A percentile compares a stretch with the other conserved stretches of the same genome.
These are phyloP conservation scores for Chlorodrepanis virens DNA, from an alignment of 2,113 vertebrate species.

Conservation along the genomic window DNA sequence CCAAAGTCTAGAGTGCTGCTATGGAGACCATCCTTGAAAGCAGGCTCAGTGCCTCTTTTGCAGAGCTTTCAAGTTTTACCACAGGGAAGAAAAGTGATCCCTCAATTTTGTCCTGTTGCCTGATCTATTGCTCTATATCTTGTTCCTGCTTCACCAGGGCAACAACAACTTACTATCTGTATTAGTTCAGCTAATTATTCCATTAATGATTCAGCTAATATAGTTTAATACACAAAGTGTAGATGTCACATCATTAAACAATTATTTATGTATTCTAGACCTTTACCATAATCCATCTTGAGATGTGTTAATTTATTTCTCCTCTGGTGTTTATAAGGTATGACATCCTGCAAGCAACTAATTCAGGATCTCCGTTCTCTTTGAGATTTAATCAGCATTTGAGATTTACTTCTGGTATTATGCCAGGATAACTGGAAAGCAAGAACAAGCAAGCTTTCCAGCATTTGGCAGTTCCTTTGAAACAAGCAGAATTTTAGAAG, in stretches of 20 bases:
- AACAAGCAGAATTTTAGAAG: neutral
- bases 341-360: conserved; percentile 38
- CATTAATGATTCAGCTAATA: neutral
- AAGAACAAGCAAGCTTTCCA: neutral
- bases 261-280: conserved; percentile 33
- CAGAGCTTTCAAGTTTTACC: neutral
- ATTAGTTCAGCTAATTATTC: conserved; percentile 25
- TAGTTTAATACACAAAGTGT: neutral
- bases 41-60: neutral
- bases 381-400: conserved; percentile 49
- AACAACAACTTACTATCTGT: neutral
- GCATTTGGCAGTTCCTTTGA: neutral
- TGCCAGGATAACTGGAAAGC: conserved; percentile 25
- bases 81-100: neutral
- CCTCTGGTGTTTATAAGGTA: conserved; percentile 31
- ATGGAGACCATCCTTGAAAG: neutral
- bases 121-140: neutral
- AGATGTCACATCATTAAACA: neutral
- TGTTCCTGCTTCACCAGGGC: neutral
- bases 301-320: conserved; percentile 42
- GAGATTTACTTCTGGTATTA: conserved; percentile 13
- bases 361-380: neutral
- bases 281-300: conserved; percentile 3
- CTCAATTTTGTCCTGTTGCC: neutral
- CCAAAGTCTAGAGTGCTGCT: neutral